A percentile compares a stretch with the other conserved stretches of the same genome.
phyloP scores from a whole-genome alignment of 2,888 invertebrate species.

The Tanypteryx hageni region DNA sequence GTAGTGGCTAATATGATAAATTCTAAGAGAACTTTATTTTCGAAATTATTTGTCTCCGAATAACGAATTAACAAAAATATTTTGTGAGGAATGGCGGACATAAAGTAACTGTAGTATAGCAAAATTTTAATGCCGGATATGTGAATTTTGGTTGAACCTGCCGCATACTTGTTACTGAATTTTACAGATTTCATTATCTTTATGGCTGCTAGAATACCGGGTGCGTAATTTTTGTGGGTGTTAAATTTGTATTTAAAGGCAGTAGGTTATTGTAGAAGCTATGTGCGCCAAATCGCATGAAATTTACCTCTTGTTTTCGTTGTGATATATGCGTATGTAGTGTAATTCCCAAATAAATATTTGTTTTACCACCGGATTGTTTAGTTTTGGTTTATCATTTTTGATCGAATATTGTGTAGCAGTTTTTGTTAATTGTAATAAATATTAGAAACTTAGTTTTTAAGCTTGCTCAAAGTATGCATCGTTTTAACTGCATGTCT shows the following conservation, averaged over 20 bases:
- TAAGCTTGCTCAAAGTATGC: no score
- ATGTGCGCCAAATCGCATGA: no score
- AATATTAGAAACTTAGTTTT: no score
- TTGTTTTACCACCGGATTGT: no score
- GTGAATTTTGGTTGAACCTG: neutral
- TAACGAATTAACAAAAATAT: neutral
- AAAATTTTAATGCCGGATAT: neutral
- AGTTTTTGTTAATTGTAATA: no score
- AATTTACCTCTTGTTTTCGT: no score
- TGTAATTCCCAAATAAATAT: no score
- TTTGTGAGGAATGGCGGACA: neutral
- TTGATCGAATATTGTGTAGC: no score
- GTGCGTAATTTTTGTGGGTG: conserved; percentile 22
- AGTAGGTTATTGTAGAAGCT: neutral
- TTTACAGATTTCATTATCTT: neutral
- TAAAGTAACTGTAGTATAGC: neutral
- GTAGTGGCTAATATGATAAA: neutral
- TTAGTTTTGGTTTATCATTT: no score
- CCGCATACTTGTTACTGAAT: neutral
- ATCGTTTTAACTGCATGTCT: no score
- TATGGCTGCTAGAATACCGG: conserved; percentile 14
- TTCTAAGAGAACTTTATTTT: neutral
- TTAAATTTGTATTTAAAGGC: neutral
- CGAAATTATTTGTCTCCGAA: neutral
- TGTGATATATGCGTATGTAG: no score